A percentile compares a stretch with the other conserved stretches of the same genome.
These are phyloP conservation scores for Catharus bicknelli DNA, from an alignment of 2,113 vertebrate genomes.

Conservation along the genomic window DNA sequence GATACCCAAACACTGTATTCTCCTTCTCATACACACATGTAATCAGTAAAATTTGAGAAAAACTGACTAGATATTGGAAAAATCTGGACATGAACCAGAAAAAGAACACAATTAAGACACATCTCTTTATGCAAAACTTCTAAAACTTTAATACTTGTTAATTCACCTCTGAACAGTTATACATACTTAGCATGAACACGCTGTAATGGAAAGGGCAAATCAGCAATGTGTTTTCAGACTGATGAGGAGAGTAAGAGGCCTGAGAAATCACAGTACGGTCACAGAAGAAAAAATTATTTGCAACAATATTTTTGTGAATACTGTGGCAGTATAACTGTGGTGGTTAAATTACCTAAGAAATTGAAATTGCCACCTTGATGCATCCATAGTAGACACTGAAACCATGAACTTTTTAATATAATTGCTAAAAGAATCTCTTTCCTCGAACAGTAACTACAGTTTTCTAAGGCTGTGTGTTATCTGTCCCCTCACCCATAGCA, in stretches of 20 bases:
- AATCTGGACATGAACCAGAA: neutral
- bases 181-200: neutral
- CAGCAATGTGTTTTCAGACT: neutral
- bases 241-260: neutral
- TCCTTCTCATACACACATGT: neutral
- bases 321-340: neutral
- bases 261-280: neutral
- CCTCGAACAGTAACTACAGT: neutral
- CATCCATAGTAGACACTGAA: neutral
- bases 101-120: neutral
- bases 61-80: neutral
- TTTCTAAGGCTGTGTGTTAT: neutral
- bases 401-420: neutral
- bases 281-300: neutral
- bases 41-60: neutral
- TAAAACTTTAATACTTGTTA: slow-evolving; percentile 14
- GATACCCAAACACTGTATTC: neutral
- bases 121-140: neutral
- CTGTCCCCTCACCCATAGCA: neutral
- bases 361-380: neutral
- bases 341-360: neutral
- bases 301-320: neutral
- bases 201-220: neutral
- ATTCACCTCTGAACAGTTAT: neutral
- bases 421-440: neutral